Percentiles rank a stretch among this genome's conserved stretches.
phyloP scores from a whole-genome alignment of 2,888 invertebrate species.

The Scotopteryx bipunctaria region DNA sequence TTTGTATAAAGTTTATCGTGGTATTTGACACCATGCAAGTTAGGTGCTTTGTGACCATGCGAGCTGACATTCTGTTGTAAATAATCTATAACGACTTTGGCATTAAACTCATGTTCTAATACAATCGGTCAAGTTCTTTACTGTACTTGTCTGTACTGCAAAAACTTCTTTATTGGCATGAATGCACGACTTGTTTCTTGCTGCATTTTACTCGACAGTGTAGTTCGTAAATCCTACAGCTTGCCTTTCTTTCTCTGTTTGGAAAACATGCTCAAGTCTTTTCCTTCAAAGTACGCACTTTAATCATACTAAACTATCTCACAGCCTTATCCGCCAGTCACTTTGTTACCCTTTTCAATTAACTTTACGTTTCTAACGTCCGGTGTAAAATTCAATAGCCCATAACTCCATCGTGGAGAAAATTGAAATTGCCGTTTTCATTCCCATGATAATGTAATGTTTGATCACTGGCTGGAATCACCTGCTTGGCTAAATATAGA shows the following conservation, averaged over 20 bases:
- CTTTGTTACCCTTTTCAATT: slow-evolving; percentile 45
- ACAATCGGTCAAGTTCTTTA: slow-evolving; percentile 10
- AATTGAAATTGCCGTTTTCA: slow-evolving; percentile 16
- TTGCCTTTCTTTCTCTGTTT: slow-evolving; percentile 18
- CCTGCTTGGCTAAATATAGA: background rate
- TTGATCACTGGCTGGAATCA: background rate
- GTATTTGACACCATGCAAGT: slow-evolving; percentile 2
- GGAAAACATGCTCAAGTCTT: slow-evolving; percentile 14
- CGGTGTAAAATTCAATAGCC: slow-evolving; percentile 22
- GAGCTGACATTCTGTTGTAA: slow-evolving; percentile 1
- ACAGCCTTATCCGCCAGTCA: slow-evolving; percentile 33
- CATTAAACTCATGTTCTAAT: slow-evolving; percentile 17
- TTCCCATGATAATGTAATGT: slow-evolving; percentile 9
- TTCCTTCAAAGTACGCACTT: background rate
- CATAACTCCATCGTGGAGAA: slow-evolving; percentile 22
- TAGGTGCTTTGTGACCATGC: slow-evolving; percentile 4
- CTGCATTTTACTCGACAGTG: background rate
- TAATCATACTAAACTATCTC: slow-evolving; percentile 43
- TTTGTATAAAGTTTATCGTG: slow-evolving; percentile 17
- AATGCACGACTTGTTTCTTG: background rate
- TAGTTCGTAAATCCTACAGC: slow-evolving; percentile 22
- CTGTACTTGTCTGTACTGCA: slow-evolving; percentile 1
- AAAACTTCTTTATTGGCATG: slow-evolving; percentile 9
- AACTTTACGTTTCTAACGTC: slow-evolving; percentile 23
- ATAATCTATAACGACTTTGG: slow-evolving; percentile 14